phyloP scores from a whole-genome alignment of 2,888 invertebrate genomes.

The Xestia rhomboidea region DNA sequence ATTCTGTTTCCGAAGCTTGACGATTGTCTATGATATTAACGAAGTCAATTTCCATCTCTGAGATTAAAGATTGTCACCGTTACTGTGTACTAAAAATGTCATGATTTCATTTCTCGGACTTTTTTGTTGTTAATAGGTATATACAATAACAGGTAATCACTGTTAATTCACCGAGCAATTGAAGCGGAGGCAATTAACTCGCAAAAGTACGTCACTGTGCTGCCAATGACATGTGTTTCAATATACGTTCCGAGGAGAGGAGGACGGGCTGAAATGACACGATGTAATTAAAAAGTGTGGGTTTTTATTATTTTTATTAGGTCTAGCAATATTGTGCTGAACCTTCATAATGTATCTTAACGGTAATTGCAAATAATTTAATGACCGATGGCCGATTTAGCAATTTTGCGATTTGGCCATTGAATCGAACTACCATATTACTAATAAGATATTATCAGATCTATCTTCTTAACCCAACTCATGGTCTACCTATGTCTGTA shows the following conservation, averaged over 20 bases:
- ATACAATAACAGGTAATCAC: constrained; percentile 30
- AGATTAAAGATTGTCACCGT: no score
- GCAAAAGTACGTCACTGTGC: constrained; percentile 49
- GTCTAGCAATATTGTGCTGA: not conserved
- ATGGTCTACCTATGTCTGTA: not conserved
- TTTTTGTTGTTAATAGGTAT: not conserved
- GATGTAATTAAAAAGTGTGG: not conserved
- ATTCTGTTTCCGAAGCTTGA: no score
- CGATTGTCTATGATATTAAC: no score
- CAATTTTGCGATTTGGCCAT: not conserved
- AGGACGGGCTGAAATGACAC: constrained; percentile 10
- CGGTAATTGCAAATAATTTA: not conserved
- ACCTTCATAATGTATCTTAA: not conserved
- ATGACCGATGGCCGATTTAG: no score
- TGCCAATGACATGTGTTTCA: constrained; percentile 27
- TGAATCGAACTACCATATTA: not conserved
- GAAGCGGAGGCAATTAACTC: constrained; percentile 60
- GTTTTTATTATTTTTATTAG: not conserved
- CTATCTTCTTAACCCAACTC: not conserved
- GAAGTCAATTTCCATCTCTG: no score
- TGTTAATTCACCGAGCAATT: constrained; percentile 37
- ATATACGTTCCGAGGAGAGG: constrained; percentile 21
- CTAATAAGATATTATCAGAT: not conserved
- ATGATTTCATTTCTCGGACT: no score
- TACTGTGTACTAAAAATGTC: no score